A percentile compares a stretch with the other conserved stretches of the same genome.
Conservation (phyloP, 2,113 vertebrate genomes). For the Psephotus haematonotus region DNA sequence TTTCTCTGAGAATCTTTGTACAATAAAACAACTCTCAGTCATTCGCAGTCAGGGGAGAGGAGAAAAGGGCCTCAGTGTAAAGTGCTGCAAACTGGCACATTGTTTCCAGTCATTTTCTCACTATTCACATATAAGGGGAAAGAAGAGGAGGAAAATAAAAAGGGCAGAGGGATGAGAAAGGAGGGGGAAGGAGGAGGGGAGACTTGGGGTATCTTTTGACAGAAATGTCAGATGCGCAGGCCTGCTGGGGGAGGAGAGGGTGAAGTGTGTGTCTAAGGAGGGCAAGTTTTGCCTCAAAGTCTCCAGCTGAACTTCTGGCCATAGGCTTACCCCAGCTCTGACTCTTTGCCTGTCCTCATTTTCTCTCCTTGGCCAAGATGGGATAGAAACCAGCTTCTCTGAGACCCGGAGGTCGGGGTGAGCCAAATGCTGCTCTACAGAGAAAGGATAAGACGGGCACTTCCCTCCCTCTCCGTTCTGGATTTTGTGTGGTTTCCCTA, state of each 20-base stretch:
- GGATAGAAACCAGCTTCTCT: neutral
- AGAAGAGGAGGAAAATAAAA: neutral
- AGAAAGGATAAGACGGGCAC: constrained; percentile 1
- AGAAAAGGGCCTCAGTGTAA: constrained; percentile 67
- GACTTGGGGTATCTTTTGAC: constrained; percentile 38
- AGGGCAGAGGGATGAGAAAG: constrained; percentile 21
- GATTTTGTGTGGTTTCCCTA: constrained; percentile 32
- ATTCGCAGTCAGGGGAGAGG: constrained; percentile 62
- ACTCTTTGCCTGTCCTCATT: neutral
- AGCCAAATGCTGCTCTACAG: neutral
- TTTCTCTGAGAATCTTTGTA: constrained; percentile 70
- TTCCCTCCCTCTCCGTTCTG: constrained; percentile 3
- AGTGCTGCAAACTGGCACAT: constrained; percentile 67
- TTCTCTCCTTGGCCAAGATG: neutral
- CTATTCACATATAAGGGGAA: constrained; percentile 59
- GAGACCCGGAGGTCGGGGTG: neutral
- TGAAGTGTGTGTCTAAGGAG: neutral
- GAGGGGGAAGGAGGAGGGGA: constrained; percentile 21
- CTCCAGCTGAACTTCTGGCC: neutral
- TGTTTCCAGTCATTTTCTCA: constrained; percentile 72
- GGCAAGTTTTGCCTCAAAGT: neutral
- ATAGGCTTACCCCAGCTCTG: neutral
- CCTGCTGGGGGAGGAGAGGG: neutral
- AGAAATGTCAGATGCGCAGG: constrained; percentile 1
- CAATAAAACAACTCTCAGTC: constrained; percentile 71